phyloP scores from a whole-genome alignment of 2,888 invertebrate genomes.

The Amphipoea lucens region DNA sequence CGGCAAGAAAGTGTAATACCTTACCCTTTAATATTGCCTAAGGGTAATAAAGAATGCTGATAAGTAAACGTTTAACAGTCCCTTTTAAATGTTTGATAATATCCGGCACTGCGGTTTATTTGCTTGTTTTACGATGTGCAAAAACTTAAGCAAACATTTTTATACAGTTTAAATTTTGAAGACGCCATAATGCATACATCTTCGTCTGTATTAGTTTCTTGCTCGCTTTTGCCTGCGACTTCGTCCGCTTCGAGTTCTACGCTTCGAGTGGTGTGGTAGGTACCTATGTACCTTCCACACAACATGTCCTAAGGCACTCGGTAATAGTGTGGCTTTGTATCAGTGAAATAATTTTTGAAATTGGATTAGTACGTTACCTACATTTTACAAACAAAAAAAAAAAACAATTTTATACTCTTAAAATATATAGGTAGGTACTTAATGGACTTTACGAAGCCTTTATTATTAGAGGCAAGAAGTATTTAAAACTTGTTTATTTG shows the following conservation, averaged over 20 bases:
- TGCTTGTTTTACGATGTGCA: conserved; percentile 50
- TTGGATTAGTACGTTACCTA: background rate
- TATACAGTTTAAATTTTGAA: conserved; percentile 18
- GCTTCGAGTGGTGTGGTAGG: too few species aligned
- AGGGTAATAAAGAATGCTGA: conserved; percentile 55
- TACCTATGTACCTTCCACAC: too few species aligned
- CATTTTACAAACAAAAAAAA: background rate
- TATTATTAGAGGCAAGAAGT: background rate
- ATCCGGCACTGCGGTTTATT: conserved; percentile 49
- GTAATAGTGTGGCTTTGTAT: background rate
- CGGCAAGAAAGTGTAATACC: conserved; percentile 49
- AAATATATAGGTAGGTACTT: too few species aligned
- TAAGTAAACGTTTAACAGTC: conserved; percentile 54
- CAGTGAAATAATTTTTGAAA: background rate
- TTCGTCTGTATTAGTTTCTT: background rate
- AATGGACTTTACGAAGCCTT: too few species aligned
- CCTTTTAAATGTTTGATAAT: conserved; percentile 58
- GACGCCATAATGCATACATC: background rate
- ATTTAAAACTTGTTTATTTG: background rate
- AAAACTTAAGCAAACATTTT: conserved; percentile 41
- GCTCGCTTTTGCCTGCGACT: too few species aligned
- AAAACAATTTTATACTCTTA: too few species aligned
- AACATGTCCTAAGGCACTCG: background rate
- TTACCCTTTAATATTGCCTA: conserved; percentile 45
- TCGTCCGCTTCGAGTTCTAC: background rate